Conservation (phyloP, 1,140 invertebrate genomes). For the Drosophila oshimai region DNA sequence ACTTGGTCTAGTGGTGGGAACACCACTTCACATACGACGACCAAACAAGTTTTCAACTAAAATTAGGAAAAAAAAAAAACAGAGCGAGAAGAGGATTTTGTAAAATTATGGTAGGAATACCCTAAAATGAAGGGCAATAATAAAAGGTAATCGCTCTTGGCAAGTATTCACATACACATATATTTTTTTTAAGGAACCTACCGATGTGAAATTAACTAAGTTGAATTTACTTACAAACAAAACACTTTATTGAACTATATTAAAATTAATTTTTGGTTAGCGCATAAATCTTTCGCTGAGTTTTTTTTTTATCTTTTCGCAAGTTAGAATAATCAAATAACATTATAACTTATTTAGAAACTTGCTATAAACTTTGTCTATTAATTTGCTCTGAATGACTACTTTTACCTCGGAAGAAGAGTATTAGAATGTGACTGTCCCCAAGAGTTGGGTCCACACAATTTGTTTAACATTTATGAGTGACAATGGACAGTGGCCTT, state of each 20-base stretch:
- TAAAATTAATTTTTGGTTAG: not conserved
- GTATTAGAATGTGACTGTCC: not conserved
- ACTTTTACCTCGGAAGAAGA: not conserved
- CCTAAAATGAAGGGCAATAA: not conserved
- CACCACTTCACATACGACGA: not conserved
- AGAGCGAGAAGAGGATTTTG: not conserved
- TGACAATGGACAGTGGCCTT: conserved; percentile 27
- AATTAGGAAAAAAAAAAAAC: conserved; percentile 7
- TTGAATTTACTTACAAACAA: too few relatives aligned
- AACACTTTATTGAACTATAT: not conserved
- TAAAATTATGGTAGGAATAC: not conserved
- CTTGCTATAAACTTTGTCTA: not conserved
- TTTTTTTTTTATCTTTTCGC: too few relatives aligned
- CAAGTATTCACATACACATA: too few relatives aligned
- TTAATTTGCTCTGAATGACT: not conserved
- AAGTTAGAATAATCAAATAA: too few relatives aligned
- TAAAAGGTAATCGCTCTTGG: too few relatives aligned
- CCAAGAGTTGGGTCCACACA: not conserved
- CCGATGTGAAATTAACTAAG: too few relatives aligned
- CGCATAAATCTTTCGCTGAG: too few relatives aligned
- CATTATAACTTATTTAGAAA: not conserved
- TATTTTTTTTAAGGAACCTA: too few relatives aligned
- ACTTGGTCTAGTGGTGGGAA: not conserved
- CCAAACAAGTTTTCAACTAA: conserved; percentile 51
- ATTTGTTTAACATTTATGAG: conserved; percentile 64